phyloP scores from a whole-genome alignment of 2,888 invertebrate species.

The Steinernema scapterisci region DNA sequence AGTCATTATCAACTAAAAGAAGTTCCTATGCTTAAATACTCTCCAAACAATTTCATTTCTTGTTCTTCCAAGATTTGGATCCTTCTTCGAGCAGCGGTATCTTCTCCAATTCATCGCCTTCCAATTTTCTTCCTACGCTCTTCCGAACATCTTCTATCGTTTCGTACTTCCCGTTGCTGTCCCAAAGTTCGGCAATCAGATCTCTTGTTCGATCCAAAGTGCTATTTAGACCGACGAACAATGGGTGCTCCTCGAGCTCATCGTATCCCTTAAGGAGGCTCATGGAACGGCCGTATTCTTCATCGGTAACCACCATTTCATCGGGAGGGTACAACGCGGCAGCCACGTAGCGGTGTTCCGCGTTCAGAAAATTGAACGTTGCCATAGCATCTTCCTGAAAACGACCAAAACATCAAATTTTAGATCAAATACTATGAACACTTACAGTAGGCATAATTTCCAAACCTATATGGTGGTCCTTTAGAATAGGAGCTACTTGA shows the following conservation, averaged over 20 bases:
- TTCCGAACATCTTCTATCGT: neutral
- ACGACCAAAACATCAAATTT: no score
- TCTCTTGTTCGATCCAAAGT: constrained; percentile 36
- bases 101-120: neutral
- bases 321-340: constrained; percentile 72
- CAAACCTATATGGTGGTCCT: constrained; percentile 74
- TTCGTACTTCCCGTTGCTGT: constrained; percentile 8
- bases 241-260: constrained; percentile 54
- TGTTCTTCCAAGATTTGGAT: no score
- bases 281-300: constrained; percentile 55
- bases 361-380: constrained; percentile 87
- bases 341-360: constrained; percentile 78
- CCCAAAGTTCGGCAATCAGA: constrained; percentile 19
- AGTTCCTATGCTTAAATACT: no score
- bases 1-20: no score
- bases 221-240: constrained; percentile 46
- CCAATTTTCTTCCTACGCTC: neutral
- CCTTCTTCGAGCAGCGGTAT: no score
- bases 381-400: constrained; percentile 79
- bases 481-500: constrained; percentile 59
- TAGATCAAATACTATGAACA: no score
- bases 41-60: no score
- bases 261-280: constrained; percentile 55
- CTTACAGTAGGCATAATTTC: constrained; percentile 79
- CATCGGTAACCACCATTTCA: constrained; percentile 56